A percentile compares a stretch with the other conserved stretches of the same genome.
These are phyloP conservation scores for Itoplectis maculator DNA, from an alignment of 2,888 invertebrate species.

Conservation along the genomic window DNA sequence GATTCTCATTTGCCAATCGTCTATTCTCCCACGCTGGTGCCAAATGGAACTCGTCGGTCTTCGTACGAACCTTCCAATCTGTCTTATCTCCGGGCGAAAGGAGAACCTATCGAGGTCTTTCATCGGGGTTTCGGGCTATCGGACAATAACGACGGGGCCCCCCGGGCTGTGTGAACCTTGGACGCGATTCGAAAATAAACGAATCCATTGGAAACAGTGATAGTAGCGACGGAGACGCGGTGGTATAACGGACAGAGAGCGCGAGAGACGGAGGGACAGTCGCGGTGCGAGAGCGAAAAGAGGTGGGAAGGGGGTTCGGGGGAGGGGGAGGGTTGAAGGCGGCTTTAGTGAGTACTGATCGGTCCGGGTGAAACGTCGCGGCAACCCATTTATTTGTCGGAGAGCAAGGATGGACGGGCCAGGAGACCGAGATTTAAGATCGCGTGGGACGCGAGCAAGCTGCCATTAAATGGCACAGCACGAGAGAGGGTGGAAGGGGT, in stretches of 20 bases:
- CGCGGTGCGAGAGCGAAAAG: constrained; percentile 8
- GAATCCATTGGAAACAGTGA: constrained; percentile 41
- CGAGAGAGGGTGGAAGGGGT: constrained; percentile 48
- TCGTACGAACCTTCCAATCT: constrained; percentile 29
- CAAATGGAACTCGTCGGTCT: constrained; percentile 40
- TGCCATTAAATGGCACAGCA: constrained; percentile 67
- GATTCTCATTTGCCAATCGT: constrained; percentile 35
- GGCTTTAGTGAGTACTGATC: constrained; percentile 58
- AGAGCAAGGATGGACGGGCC: constrained; percentile 60
- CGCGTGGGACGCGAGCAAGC: constrained; percentile 70
- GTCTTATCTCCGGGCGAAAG: constrained; percentile 43
- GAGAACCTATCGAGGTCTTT: constrained; percentile 48
- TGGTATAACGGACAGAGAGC: constrained; percentile 9
- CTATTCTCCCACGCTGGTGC: constrained; percentile 5
- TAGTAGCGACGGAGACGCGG: not conserved
- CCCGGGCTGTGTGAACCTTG: constrained; percentile 6
- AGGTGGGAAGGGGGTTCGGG: no score
- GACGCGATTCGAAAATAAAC: constrained; percentile 49
- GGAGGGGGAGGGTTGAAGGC: no score
- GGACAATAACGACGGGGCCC: constrained; percentile 44
- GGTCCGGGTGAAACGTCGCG: constrained; percentile 52
- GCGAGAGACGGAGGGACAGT: not conserved
- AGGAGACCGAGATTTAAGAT: constrained; percentile 67
- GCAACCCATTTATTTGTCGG: constrained; percentile 64
- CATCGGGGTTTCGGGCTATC: constrained; percentile 35